Base-by-base conservation (phyloP, 2,797 vertebrate genomes). In the Channallabes apus region DNA sequence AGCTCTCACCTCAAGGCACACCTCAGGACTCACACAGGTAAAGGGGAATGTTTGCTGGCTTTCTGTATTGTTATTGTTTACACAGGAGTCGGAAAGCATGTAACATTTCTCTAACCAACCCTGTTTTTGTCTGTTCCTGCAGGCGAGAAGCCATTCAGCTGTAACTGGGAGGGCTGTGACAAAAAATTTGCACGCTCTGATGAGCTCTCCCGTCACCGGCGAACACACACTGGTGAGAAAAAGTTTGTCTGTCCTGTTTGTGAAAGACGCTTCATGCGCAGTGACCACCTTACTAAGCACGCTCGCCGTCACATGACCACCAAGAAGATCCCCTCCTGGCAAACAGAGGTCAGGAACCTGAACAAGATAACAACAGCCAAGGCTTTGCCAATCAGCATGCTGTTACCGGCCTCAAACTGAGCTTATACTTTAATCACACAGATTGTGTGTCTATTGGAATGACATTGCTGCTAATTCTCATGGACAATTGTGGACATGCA, bases 1-100 rank as follows among this genome's bases (percentile, higher is more conserved):
- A 99, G 98, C 83, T 99, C 98, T 1, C 98, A 99, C 90, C 98
- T 99, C 87, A 99, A 99, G 93, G 98, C 98, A 78, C 98, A 99
- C 87, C 96, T 99, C n/a, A 96, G 98, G 87, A 99, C 98, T 54
- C 98, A 99, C 94, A 99, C 98, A 89, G 98, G 98, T 99, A 92
- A 75, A 96, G 89, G 69, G 0, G 15, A 62, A 80, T 3, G 32
- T 67, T 77, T 82, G n/a, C 62, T 38, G 8, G 35, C 32, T 46
- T 41, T 17, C 4, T 32, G 3, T 15, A 62, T 41, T 32, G 1
- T 61, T 75, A 24, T 69, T 72, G 24, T 62, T 75, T 75, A 14
- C 9, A 46, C 51, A 24, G 6, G 6, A 59, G 14, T 61, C 7
- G 76, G 62, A 68, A 38, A n/a, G 15, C 4, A 87, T 88, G 78